Percentiles rank a stretch among this genome's conserved stretches.
These are phyloP conservation scores for Brachionus rubens DNA, from an alignment of 1,140 invertebrate species.

Conservation along the genomic window DNA sequence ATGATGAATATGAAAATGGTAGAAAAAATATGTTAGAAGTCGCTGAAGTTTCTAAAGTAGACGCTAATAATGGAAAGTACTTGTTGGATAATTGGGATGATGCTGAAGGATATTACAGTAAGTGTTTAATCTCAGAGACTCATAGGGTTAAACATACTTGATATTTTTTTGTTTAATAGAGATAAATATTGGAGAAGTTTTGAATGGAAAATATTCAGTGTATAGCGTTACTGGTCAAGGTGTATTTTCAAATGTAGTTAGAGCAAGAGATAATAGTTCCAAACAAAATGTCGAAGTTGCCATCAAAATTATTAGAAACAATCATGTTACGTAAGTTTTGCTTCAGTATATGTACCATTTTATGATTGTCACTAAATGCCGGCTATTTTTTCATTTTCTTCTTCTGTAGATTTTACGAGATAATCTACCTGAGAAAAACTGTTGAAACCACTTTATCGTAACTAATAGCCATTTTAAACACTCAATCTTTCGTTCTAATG, in stretches of 20 bases:
- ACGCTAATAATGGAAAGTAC: conserved; percentile 75
- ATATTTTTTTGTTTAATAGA: conserved; percentile 55
- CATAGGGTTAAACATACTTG: not conserved
- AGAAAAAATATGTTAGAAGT: conserved; percentile 63
- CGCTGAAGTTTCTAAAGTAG: conserved; percentile 66
- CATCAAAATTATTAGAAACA: conserved; percentile 98
- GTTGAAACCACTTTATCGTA: too few species aligned
- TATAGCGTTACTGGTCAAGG: conserved; percentile 98
- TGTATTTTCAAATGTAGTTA: conserved; percentile 95
- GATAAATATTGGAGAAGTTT: conserved; percentile 87
- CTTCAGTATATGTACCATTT: not conserved
- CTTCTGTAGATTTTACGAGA: too few species aligned
- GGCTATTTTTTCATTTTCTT: too few species aligned
- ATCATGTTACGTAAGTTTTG: conserved; percentile 92
- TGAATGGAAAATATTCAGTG: conserved; percentile 86
- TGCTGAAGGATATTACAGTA: conserved; percentile 95
- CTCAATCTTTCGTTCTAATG: too few species aligned
- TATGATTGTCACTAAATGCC: too few species aligned
- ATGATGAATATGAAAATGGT: conserved; percentile 28
- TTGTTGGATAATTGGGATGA: conserved; percentile 99
- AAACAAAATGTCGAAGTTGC: conserved; percentile 81
- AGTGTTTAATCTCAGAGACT: conserved; percentile 52
- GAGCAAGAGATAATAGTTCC: conserved; percentile 81
- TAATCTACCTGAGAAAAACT: too few species aligned
- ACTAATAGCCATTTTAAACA: too few species aligned